Base-by-base conservation (phyloP, 2,888 invertebrate genomes). In the Andrena praecox region DNA sequence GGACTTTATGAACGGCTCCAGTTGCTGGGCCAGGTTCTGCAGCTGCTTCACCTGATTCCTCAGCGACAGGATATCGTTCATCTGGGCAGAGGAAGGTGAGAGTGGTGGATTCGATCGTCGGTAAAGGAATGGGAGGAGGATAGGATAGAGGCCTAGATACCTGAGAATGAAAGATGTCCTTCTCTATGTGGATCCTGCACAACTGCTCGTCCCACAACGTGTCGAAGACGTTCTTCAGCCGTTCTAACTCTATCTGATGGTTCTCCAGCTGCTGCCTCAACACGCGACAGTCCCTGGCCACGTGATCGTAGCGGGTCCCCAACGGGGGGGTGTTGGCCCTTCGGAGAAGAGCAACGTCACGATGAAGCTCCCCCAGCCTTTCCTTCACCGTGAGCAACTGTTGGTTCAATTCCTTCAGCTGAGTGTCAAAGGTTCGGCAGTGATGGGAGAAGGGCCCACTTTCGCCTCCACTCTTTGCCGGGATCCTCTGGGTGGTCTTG, bases 161-260 rank as follows among this genome's bases (percentile, higher is more conserved):
- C 94, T 95, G 95, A 48, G 95, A 94, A 88, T 95, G 95, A 88
- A 96, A 96, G 54, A 96, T 95, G 90, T 96, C 96, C 91, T 97
- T 97, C 92, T 97, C 97, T 7, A 96, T 95, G 66, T 96, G 95
- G 80, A 97, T 95, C 81, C 96, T 94, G 93, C 96, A 96, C 33
- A 97, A 93, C 89, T 96, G 96, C 89, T 97, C 96, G 91, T 97
- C 96, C 97, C 97, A 97, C 2, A 96, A 95, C 64, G 96, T 94
- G 84, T 96, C 96, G 87, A 96, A 96, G 5, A 95, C 94, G 6
- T 94, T 94, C 73, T 95, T 94, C 90, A 96, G 94, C 64, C 95
- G 94, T 79, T 96, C 96, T 82, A 96, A 91, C 90, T 96, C 96
- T 54, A 95, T 94, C 87, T 96, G 95, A 89, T 96, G 96, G 82